Conservation (phyloP, 2,888 invertebrate species). For the Melanchra persicariae region DNA sequence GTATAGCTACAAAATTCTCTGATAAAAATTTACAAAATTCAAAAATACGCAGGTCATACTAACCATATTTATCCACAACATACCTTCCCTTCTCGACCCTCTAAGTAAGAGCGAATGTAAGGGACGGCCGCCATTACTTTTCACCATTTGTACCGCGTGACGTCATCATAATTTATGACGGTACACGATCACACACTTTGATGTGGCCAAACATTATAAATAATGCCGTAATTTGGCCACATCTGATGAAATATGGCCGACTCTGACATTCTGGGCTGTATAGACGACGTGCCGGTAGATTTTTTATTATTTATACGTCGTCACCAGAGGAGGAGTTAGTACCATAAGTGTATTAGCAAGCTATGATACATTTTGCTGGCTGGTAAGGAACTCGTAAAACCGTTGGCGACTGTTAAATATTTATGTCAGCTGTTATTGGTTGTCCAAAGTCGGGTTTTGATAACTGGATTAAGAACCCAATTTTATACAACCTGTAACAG, state of each 20-base stretch:
- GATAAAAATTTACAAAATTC: no score
- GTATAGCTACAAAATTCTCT: no score
- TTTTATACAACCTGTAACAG: background rate
- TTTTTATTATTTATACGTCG: slow-evolving; percentile 41
- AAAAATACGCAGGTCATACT: slow-evolving; percentile 1
- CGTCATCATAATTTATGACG: slow-evolving; percentile 71
- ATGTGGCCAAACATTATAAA: slow-evolving; percentile 65
- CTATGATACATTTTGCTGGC: background rate
- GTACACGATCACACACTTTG: slow-evolving; percentile 66
- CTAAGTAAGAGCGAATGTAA: slow-evolving; percentile 45
- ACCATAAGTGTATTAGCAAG: background rate
- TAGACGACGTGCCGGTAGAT: slow-evolving; percentile 8
- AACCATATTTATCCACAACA: slow-evolving; percentile 9
- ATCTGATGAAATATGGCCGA: slow-evolving; percentile 53
- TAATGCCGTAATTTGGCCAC: slow-evolving; percentile 51
- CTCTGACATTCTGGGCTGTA: slow-evolving; percentile 2
- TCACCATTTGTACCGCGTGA: slow-evolving; percentile 56
- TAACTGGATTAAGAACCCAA: background rate
- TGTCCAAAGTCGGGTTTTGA: background rate
- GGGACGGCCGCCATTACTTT: slow-evolving; percentile 59
- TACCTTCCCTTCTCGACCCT: slow-evolving; percentile 10
- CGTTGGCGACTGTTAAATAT: slow-evolving; percentile 16
- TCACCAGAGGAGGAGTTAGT: background rate
- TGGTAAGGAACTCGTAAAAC: background rate
- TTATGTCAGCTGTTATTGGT: slow-evolving; percentile 11